A percentile compares a stretch with the other conserved stretches of the same genome.
phyloP scores from a whole-genome alignment of 2,113 vertebrate species.

The Oxyruncus cristatus region DNA sequence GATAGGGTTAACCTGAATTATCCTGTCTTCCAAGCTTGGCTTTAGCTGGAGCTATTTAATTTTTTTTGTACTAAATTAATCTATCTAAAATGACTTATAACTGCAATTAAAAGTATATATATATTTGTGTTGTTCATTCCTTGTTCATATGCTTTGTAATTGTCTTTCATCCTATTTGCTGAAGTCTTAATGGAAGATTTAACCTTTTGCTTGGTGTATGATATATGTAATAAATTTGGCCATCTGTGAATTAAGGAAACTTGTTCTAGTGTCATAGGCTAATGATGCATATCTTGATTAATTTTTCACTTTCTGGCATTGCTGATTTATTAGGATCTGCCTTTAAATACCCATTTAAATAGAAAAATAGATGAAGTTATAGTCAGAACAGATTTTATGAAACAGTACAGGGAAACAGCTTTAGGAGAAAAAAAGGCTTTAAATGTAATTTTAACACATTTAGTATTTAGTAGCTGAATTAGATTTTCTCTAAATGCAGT shows the following conservation, averaged over 20 bases:
- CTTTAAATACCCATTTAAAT: not conserved
- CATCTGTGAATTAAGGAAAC: not conserved
- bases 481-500: slow-evolving; percentile 21
- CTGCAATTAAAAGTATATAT: not conserved
- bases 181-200: not conserved
- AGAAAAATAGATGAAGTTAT: slow-evolving; percentile 25
- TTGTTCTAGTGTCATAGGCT: not conserved
- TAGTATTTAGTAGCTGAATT: slow-evolving; percentile 40
- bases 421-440: slow-evolving; percentile 12
- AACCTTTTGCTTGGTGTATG: not conserved
- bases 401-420: not conserved
- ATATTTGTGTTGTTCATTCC: not conserved
- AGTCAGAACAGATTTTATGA: slow-evolving; percentile 27
- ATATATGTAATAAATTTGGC: not conserved
- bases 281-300: not conserved
- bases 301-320: not conserved
- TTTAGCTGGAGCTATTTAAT: not conserved
- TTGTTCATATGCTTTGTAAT: not conserved
- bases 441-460: not conserved
- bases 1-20: not conserved
- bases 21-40: not conserved
- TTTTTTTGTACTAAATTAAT: not conserved
- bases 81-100: not conserved
- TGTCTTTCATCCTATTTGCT: not conserved
- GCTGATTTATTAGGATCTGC: not conserved